These are phyloP conservation scores for Phenacoccus solenopsis DNA, from an alignment of 1,140 invertebrate species.

Conservation along the genomic window DNA sequence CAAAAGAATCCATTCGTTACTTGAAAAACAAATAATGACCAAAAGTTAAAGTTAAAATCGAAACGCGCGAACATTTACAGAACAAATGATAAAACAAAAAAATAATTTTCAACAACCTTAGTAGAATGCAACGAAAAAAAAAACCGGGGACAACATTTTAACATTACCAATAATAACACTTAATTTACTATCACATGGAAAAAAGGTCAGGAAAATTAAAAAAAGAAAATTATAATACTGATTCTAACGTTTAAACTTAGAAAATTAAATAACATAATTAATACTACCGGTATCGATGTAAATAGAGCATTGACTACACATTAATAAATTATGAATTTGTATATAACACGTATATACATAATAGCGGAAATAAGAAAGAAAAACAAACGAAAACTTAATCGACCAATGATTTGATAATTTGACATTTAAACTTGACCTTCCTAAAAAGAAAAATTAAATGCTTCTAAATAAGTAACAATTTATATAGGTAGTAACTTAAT, in stretches of 20 bases:
- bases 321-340: background rate
- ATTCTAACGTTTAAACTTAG: background rate
- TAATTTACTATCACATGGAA: conserved; percentile 18
- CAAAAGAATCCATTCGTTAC: background rate
- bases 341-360: background rate
- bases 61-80: background rate
- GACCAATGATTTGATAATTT: background rate
- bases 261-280: background rate
- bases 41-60: background rate
- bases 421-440: background rate
- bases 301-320: background rate
- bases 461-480: background rate
- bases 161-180: background rate
- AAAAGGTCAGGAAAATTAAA: conserved; percentile 6
- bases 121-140: background rate
- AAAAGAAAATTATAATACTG: conserved; percentile 12
- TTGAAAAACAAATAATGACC: background rate
- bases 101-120: background rate
- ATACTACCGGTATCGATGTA: background rate
- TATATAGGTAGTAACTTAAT: no score
- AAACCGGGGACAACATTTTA: background rate
- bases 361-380: no score
- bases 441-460: conserved; percentile 3
- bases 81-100: background rate
- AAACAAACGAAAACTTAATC: background rate